Evolutionary conservation across 2,797 vertebrate species (phyloP), one percentile per base, ranked within the genome.

Genomic region (Artibeus lituratus): DNA sequence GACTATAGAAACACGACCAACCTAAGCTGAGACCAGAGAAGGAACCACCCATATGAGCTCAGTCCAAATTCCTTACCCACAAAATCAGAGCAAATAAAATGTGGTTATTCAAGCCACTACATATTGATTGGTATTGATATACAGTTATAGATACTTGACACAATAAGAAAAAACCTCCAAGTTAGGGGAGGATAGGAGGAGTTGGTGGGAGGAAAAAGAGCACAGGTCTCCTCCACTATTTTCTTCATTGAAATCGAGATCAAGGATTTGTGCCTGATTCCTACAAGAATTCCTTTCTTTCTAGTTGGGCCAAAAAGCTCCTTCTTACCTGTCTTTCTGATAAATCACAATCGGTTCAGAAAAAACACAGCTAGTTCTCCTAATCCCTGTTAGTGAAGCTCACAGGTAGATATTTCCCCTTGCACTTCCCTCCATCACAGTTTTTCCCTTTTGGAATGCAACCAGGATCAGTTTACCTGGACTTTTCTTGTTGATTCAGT

Each of bases 71-170:
- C 29, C 39, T 91, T 19, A 83, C 7, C 22, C 24, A 69, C 3
- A 49, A 32, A 39, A 42, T 87, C 76, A 82, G 72, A 91, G 24
- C 19, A 96, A 93, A 91, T 62, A 53, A 90, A 86, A 76, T 47
- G 1, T 73, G 49, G 21, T 26, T 92, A 65, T 53, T 90, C 87
- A 62, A 72, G 29, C 24, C 72, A 57, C 7, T 62, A 55, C 72
- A 2, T 65, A 42, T 47, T 90, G n/a, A 55, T 84, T 86, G 49
- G 24, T 65, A 12, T 82, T 57, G 24, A 53, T 53, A 69, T 19
- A 4, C 7, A 57, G 32, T 37, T 62, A 78, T 2, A 70, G n/a
- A 35, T 81, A 42, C 29, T 74, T 55, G 53, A 62, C 8, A 47
- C 12, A 89, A 29, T 3, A 84, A 76, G 57, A 65, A 82, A 86